These are phyloP conservation scores for Halichoerus grypus DNA, from an alignment of 2,113 vertebrate species.

Conservation along the genomic window DNA sequence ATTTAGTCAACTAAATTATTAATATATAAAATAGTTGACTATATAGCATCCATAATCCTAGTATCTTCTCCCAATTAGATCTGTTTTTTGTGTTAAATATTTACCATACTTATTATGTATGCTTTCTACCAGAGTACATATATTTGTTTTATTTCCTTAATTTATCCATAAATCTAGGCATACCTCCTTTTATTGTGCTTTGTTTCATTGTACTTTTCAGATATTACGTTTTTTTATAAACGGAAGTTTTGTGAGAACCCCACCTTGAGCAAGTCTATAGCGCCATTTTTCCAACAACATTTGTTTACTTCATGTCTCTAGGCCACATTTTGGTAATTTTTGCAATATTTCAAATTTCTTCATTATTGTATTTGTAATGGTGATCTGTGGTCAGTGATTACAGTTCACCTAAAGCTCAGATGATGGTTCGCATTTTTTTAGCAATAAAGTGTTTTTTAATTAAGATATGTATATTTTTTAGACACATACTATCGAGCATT, in stretches of 20 bases:
- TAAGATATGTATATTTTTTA: not conserved
- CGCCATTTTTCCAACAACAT: not conserved
- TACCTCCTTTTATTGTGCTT: not conserved
- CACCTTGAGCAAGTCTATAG: not conserved
- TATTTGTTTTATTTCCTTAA: not conserved
- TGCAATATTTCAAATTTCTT: not conserved
- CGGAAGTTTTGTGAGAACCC: not conserved
- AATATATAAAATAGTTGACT: not conserved
- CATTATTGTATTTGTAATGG: not conserved
- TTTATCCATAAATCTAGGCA: not conserved
- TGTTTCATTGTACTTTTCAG: not conserved
- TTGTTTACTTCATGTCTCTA: not conserved
- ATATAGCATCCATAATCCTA: not conserved
- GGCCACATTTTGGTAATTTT: not conserved
- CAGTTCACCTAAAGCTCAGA: not conserved
- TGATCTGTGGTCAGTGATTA: not conserved
- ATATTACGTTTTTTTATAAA: not conserved
- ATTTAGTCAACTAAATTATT: not conserved
- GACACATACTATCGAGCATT: not conserved
- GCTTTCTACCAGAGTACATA: not conserved
- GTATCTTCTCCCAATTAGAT: not conserved
- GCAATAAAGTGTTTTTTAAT: not conserved
- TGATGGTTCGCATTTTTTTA: not conserved
- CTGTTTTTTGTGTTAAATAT: not conserved
- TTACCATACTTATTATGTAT: not conserved